Percentiles rank a stretch among this genome's conserved stretches.
Evolutionary conservation across 37 sponge, comb jelly and placozoan species (phyloP).

Genomic region (Lycopodina hypogea): DNA sequence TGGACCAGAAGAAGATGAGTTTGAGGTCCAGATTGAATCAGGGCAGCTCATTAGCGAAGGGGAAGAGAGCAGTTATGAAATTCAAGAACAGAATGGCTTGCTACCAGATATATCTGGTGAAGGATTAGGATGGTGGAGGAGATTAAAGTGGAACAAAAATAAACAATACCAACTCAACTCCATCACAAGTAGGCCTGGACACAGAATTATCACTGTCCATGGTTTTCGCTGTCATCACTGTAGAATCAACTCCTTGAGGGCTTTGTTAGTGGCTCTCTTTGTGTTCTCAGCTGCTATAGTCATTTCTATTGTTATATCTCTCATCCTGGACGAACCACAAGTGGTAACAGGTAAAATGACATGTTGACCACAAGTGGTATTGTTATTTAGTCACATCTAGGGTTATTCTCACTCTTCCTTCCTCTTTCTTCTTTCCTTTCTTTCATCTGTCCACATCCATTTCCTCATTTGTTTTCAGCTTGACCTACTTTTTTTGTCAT

Average conservation of each 20-base stretch:
- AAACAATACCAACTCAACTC: neutral
- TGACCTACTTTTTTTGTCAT: too few relatives aligned
- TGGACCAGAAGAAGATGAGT: neutral
- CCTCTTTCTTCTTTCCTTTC: too few relatives aligned
- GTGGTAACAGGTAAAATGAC: neutral
- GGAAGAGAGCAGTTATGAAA: neutral
- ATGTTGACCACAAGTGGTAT: neutral
- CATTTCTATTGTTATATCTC: slow-evolving; percentile 31
- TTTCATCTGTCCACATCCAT: too few relatives aligned
- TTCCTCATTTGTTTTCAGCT: too few relatives aligned
- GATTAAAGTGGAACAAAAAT: neutral
- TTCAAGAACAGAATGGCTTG: too few relatives aligned
- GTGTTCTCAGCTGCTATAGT: slow-evolving; percentile 23
- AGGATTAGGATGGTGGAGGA: neutral
- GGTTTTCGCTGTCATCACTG: neutral
- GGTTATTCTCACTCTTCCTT: too few relatives aligned
- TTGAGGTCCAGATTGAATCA: neutral
- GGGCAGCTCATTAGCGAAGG: neutral
- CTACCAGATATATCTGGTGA: neutral
- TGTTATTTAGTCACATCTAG: too few relatives aligned
- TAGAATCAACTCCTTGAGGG: slow-evolving; percentile 30
- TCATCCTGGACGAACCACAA: slow-evolving; percentile 28
- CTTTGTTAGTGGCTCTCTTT: slow-evolving; percentile 21
- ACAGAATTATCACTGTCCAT: neutral
- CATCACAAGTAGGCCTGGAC: neutral